These are phyloP conservation scores for Bedellia somnulentella DNA, from an alignment of 2,888 invertebrate genomes.

Conservation along the genomic window DNA sequence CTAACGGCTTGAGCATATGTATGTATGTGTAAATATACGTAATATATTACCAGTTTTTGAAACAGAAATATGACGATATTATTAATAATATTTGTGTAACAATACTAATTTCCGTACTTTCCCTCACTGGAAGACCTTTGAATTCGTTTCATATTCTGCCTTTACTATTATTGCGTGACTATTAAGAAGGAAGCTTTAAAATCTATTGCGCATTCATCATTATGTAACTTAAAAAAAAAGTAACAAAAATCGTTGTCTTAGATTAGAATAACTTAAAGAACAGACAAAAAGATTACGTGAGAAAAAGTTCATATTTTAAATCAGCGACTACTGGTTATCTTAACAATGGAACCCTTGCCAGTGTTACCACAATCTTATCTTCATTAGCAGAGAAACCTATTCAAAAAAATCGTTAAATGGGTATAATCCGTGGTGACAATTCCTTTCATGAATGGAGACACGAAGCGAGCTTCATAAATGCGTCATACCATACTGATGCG, in stretches of 20 bases:
- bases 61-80: no score
- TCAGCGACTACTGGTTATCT: constrained; percentile 1
- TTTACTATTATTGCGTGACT: not conserved
- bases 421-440: constrained; percentile 33
- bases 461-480: not conserved
- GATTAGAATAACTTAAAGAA: not conserved
- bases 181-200: not conserved
- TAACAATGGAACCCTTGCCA: not conserved
- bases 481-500: not conserved
- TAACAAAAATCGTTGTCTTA: not conserved
- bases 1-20: no score
- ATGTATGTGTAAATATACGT: no score
- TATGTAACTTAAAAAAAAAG: not conserved
- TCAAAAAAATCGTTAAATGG: constrained; percentile 20
- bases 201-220: not conserved
- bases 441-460: constrained; percentile 21
- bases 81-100: no score
- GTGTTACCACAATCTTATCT: constrained; percentile 28
- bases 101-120: no score
- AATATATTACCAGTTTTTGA: no score
- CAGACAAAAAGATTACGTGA: constrained; percentile 13
- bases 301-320: constrained; percentile 10
- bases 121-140: no score
- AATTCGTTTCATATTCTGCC: no score
- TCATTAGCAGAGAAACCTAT: constrained; percentile 36